Conservation (phyloP, 1,140 invertebrate genomes). For the Brachionus koreanus region DNA sequence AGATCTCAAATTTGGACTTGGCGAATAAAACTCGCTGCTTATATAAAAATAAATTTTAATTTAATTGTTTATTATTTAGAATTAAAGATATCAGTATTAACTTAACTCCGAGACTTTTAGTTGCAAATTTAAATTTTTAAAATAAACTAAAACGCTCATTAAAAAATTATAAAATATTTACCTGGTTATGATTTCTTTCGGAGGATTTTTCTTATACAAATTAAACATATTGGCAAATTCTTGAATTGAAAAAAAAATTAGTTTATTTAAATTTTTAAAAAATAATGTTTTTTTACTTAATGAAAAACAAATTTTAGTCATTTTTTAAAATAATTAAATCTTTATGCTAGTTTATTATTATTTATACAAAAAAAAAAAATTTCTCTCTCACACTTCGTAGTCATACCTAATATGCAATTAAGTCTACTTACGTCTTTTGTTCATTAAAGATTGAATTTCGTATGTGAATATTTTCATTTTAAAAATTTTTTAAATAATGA, state of each 20-base stretch:
- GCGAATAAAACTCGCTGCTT: conserved; percentile 3
- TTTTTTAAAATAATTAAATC: not conserved
- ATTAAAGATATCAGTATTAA: not conserved
- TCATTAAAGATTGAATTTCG: not conserved
- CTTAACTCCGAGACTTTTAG: not conserved
- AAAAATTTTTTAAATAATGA: not conserved
- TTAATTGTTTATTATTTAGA: not conserved
- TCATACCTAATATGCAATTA: not conserved
- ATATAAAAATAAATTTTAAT: not conserved
- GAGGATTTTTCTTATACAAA: conserved; percentile 29
- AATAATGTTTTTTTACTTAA: not conserved
- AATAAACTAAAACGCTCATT: not conserved
- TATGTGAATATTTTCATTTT: not conserved
- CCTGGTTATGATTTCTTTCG: not conserved
- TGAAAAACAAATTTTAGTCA: not conserved
- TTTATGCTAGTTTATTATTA: not conserved
- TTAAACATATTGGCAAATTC: conserved; percentile 43
- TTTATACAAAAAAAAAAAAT: not conserved
- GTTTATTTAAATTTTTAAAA: not conserved
- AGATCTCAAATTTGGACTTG: not conserved
- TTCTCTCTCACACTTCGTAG: not conserved
- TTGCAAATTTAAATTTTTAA: not conserved
- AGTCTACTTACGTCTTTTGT: not conserved
- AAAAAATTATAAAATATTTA: conserved; percentile 20
- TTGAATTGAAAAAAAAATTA: not conserved